phyloP scores from a whole-genome alignment of 1,140 invertebrate species.

The Hetaerina americana region DNA sequence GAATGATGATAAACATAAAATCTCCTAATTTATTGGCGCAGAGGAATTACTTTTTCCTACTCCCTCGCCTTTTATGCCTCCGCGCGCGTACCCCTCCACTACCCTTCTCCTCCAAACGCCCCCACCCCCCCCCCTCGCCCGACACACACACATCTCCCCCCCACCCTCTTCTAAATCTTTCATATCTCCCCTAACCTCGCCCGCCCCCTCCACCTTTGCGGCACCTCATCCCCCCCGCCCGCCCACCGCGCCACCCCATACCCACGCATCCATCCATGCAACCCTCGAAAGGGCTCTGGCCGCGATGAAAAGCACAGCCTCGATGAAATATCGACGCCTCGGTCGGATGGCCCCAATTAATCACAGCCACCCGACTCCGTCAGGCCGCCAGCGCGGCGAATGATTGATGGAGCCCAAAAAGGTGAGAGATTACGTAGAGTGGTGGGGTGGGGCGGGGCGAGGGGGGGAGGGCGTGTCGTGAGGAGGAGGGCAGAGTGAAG shows the following conservation, averaged over 20 bases:
- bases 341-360: not conserved
- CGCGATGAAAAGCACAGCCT: not conserved
- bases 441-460: constrained; percentile 16
- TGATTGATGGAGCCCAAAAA: not conserved
- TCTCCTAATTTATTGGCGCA: not conserved
- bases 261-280: not conserved
- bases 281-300: not conserved
- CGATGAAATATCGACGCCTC: not conserved
- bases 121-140: no score
- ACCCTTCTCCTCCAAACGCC: no score
- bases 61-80: no score
- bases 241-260: not conserved
- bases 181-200: no score
- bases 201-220: not conserved
- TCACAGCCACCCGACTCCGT: not conserved
- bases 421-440: constrained; percentile 9
- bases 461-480: not conserved
- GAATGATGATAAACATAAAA: constrained; percentile 1
- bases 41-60: not conserved
- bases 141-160: no score
- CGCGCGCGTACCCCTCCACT: no score
- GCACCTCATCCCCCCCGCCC: no score
- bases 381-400: not conserved
- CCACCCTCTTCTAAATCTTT: no score
- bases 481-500: constrained; percentile 4